Base-by-base conservation (phyloP, 2,113 vertebrate genomes). In the Theropithecus gelada region DNA sequence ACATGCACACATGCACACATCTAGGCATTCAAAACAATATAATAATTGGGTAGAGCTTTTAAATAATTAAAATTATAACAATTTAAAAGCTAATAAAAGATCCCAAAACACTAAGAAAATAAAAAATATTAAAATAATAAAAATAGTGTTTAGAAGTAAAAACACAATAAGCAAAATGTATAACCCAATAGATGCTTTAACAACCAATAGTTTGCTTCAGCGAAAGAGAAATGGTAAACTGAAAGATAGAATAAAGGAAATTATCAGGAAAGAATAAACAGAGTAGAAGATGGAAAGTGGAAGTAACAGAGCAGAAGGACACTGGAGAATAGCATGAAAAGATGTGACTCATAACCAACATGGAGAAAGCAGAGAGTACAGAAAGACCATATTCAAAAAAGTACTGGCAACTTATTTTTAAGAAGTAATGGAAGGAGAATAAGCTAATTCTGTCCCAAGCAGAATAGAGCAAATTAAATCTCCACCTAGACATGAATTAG, bases 341-440 rank as follows among this genome's bases (percentile, higher is more conserved):
- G 9, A 20, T 5, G 11, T 22, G 66, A 18, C 35, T 94, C 12
- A 5, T 6, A 43, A 9, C 2, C 50, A 61, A 32, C 38, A n/a
- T 3, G 45, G 22, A 64, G 45, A 45, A 55, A 32, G n/a, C 5
- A 52, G n/a, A 76, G 2, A 64, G 27, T 0, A 84, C 9, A 61
- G 35, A 48, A 72, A 59, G 35, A 30, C 30, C 20, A 7, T 18
- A 35, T 32, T 40, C 30, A 10, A 61, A n/a, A 81, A 27, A 59
- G 4, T 4, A 50, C 1, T 0, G 0, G 13, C 12, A 10, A 72
- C 27, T 13, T 2, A 14, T n/a, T n/a, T 40, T 43, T 5, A 43
- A 73, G 52, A 66, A 79, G 0, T 48, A 40, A 11, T 55, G n/a
- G 64, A 40, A 57, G 20, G 32, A 30, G 20, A 78, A 48, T 23